Percentiles rank a stretch among this genome's conserved stretches.
Evolutionary conservation across 2,797 vertebrate genomes (phyloP).

Genomic region (Spondyliosoma cantharus): DNA sequence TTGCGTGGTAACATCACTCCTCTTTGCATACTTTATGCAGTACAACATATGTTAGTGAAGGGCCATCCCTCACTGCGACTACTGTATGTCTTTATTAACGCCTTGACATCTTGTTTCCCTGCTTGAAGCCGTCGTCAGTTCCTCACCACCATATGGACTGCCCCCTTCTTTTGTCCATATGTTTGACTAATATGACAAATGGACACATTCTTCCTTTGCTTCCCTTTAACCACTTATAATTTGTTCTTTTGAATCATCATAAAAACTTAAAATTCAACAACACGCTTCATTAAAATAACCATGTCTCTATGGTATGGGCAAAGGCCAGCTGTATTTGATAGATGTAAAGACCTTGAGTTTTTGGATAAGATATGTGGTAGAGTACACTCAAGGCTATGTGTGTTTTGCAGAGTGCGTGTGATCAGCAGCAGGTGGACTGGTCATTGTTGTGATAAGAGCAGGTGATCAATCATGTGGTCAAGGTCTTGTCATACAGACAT

Average conservation of each 20-base stretch:
- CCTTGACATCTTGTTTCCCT: slow-evolving; percentile 46
- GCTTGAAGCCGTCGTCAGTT: slow-evolving; percentile 31
- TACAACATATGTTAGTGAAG: slow-evolving; percentile 1
- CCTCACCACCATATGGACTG: slow-evolving; percentile 11
- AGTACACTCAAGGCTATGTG: slow-evolving; percentile 14
- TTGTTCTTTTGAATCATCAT: neutral
- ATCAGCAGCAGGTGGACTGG: slow-evolving; percentile 74
- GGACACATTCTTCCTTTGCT: neutral
- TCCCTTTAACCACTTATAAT: neutral
- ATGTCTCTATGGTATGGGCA: slow-evolving; percentile 8
- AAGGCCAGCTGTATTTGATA: slow-evolving; percentile 59
- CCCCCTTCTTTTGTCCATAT: slow-evolving; percentile 8
- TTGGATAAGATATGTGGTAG: slow-evolving; percentile 61
- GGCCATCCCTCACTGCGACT: slow-evolving; percentile 12
- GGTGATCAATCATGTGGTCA: slow-evolving; percentile 60
- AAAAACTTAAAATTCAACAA: neutral
- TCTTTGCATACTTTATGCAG: slow-evolving; percentile 5
- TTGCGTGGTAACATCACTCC: neutral
- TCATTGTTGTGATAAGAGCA: slow-evolving; percentile 67
- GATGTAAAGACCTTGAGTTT: slow-evolving; percentile 66
- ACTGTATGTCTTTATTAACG: slow-evolving; percentile 22
- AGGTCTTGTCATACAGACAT: slow-evolving; percentile 60
- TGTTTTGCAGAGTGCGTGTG: slow-evolving; percentile 58
- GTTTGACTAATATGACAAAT: slow-evolving; percentile 18
- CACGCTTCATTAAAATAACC: slow-evolving; percentile 13